Percentiles rank a stretch among this genome's conserved stretches.
Evolutionary conservation across 2,888 invertebrate genomes (phyloP).

Genomic region (Lithosia quadra): DNA sequence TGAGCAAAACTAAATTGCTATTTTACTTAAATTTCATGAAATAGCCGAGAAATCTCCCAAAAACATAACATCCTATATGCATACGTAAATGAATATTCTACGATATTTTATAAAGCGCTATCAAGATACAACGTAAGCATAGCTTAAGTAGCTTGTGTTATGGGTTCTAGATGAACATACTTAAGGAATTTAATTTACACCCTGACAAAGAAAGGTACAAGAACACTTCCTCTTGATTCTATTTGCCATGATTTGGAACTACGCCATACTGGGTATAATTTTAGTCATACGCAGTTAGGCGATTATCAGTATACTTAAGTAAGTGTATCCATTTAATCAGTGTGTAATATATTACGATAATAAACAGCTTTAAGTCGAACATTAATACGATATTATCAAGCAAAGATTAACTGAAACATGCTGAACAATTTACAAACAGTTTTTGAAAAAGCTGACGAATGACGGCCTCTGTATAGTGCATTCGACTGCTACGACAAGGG

Average conservation of each 20-base stretch:
- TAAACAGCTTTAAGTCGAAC: conserved; percentile 8
- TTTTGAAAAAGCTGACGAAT: neutral
- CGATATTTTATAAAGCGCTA: too few relatives aligned
- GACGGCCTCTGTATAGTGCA: too few relatives aligned
- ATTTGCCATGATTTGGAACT: neutral
- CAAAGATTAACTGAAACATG: neutral
- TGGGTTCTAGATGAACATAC: too few relatives aligned
- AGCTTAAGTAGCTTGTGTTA: too few relatives aligned
- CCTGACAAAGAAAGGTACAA: too few relatives aligned
- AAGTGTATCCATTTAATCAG: neutral
- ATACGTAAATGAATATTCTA: too few relatives aligned
- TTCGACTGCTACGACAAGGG: too few relatives aligned
- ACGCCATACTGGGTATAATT: neutral
- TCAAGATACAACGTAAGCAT: too few relatives aligned
- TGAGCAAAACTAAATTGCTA: neutral
- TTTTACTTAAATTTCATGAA: neutral
- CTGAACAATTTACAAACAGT: neutral
- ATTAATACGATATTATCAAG: neutral
- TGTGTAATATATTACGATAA: neutral
- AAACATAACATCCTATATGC: too few relatives aligned
- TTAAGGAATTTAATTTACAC: too few relatives aligned
- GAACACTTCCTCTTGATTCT: neutral
- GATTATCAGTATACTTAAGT: conserved; percentile 9
- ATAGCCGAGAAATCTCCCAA: too few relatives aligned
- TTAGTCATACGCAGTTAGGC: conserved; percentile 6